Base-by-base conservation (phyloP, 2,888 invertebrate genomes). In the Caenorhabditis sp. region DNA sequence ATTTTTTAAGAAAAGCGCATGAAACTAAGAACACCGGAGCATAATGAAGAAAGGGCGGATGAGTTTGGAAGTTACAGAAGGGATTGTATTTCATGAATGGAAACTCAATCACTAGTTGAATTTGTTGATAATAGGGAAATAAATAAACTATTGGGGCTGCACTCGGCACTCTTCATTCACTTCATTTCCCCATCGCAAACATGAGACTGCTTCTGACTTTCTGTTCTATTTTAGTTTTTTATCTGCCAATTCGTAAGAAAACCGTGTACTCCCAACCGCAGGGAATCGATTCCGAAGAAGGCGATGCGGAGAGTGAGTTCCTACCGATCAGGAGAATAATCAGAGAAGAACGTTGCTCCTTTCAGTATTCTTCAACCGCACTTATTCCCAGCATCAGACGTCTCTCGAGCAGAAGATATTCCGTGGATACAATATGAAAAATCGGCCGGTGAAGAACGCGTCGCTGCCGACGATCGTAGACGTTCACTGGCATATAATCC, bases 401-500 rank as follows among this genome's bases (percentile, higher is more conserved):
- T 24, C 37, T 2, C 50, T 83, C 24, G 79, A 83, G 13, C 8
- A 35, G 30, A 61, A 48, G 15, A 68, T 83, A 0, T 80, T 82
- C 62, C 53, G 62, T 5, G 59, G 52, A 2, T 82, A 82, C 43
- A 48, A 63, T 24, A 32, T 58, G 1, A 45, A 48, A 15, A 48
- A 11, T 2, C 61, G 79, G 15, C 81, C 81, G n/a, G 75, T 79
- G 4, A 56, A 61, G 70, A 82, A 82, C 53, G 62, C 9, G 20
- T 55, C 65, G 2, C 5, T 22, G 1, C 76, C 76, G 2, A 71
- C 53, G 0, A 35, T 46, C 2, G 74, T 83, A 8, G 45, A 74
- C 37, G 50, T 86, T 22, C 86, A 86, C 50, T 79, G 84, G 74
- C 85, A 86, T 43, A 48, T 88, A 1, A 81, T 82, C 59, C 88